Evolutionary conservation across 2,113 vertebrate genomes (phyloP).

Genomic region (Microcebus tavaratra): DNA sequence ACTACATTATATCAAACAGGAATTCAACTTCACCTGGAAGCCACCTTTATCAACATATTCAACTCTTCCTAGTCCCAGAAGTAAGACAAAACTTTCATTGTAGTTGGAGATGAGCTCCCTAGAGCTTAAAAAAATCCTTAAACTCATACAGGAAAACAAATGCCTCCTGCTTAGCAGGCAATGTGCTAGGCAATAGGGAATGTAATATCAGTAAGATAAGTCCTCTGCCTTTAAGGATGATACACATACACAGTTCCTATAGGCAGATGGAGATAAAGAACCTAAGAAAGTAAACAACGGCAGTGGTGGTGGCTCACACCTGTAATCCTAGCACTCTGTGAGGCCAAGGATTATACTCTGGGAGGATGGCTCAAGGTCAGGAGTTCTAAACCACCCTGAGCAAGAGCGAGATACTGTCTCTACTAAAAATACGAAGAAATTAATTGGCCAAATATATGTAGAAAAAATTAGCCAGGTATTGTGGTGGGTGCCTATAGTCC

Average conservation of each 20-base stretch:
- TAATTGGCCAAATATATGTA: too few relatives aligned
- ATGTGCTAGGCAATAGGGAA: neutral
- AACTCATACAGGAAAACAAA: constrained; percentile 38
- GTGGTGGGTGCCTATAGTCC: too few relatives aligned
- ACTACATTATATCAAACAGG: neutral
- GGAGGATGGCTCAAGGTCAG: too few relatives aligned
- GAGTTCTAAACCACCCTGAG: too few relatives aligned
- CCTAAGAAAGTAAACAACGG: neutral
- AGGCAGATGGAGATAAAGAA: neutral
- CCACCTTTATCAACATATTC: constrained; percentile 20
- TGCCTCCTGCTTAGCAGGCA: neutral
- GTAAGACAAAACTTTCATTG: neutral
- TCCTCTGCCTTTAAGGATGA: neutral
- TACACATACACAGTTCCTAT: neutral
- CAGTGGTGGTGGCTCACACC: too few relatives aligned
- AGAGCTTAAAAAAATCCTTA: constrained; percentile 14
- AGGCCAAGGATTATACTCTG: too few relatives aligned
- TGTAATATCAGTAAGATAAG: neutral
- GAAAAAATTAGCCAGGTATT: too few relatives aligned
- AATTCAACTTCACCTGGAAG: neutral
- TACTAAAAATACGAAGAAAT: too few relatives aligned
- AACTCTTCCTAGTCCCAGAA: neutral
- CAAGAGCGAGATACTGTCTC: too few relatives aligned
- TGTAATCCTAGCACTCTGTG: too few relatives aligned
- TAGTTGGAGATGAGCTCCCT: neutral